Base-by-base conservation (phyloP, 37 sponge, comb jelly and placozoan genomes). In the Oscarella lobularis region DNA sequence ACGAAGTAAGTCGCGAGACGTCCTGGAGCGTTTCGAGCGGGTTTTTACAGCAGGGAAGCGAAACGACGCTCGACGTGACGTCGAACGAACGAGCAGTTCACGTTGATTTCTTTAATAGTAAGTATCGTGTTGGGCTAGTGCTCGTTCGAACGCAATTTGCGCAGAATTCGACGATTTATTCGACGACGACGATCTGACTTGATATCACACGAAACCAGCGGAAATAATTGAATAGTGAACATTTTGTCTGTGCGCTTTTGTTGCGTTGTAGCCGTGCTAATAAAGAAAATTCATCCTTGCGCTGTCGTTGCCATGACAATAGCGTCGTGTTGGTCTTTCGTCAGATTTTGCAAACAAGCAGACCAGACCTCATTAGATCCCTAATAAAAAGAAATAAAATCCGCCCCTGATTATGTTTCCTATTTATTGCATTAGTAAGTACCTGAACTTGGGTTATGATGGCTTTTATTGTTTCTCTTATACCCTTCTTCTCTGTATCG, bases 371-470 rank as follows among this genome's bases (percentile, higher is more conserved):
- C 73, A 35, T 69, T 79, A 14, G 89, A 86, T 0, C 81, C 83
- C 86, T 92, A 66, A 31, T 75, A 20, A 38, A 48, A 2, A 48
- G 60, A 48, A 20, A 48, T 27, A 20, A 48, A 38, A 76, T n/a
- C 3, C 2, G 37, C 35, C 6, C 2, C 3, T 3, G 38, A 9
- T n/a, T n/a, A n/a, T n/a, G n/a, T n/a, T n/a, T n/a, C n/a, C n/a
- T n/a, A n/a, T n/a, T n/a, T n/a, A n/a, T n/a, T n/a, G n/a, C n/a
- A n/a, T n/a, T 6, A 74, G 29, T 32, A 33, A 66, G 66, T 38
- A 88, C 93, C 87, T 85, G 87, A 9, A 95, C 79, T 41, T 90
- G 95, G 82, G 83, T 87, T 2, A 87, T 80, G 67, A 95, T 90
- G 73, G 89, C 72, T 27, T 86, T 74, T 31, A 95, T 79, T 67